A percentile compares a stretch with the other conserved stretches of the same genome.
These are phyloP conservation scores for Odocoileus hemionus DNA, from an alignment of 2,113 vertebrate species.

Conservation along the genomic window DNA sequence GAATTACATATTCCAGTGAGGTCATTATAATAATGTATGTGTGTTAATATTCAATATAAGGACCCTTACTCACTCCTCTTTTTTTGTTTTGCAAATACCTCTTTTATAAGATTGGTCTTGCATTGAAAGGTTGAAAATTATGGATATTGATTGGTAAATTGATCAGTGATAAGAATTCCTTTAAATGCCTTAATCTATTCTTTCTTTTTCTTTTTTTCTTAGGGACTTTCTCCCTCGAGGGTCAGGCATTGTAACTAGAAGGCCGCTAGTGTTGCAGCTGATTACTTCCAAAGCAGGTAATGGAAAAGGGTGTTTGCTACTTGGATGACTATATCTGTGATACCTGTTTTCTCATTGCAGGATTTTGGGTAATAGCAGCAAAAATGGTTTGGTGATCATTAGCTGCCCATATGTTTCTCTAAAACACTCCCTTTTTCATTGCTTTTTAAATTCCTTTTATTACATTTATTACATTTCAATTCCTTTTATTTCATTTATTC, in stretches of 20 bases:
- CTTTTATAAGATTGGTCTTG: neutral
- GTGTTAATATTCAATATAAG: neutral
- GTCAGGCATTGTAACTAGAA: slow-evolving; percentile 84
- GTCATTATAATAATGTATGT: neutral
- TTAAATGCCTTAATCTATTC: neutral
- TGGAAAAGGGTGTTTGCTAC: neutral
- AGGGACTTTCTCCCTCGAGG: slow-evolving; percentile 87
- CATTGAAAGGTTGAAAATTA: neutral
- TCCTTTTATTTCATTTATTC: neutral
- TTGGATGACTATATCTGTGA: fast-evolving
- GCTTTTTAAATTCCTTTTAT: neutral
- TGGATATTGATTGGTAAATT: neutral
- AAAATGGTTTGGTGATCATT: neutral
- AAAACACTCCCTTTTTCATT: neutral
- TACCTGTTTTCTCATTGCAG: neutral
- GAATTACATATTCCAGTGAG: neutral
- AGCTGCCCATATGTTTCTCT: neutral
- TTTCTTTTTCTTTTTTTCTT: slow-evolving; percentile 33
- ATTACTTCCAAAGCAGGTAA: slow-evolving; percentile 86
- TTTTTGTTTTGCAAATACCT: neutral
- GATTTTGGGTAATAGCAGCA: neutral
- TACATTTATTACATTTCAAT: neutral
- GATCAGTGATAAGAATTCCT: slow-evolving; percentile 10
- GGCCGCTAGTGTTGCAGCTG: slow-evolving; percentile 83
- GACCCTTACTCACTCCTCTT: too few species aligned